Conservation (phyloP, 2,113 vertebrate species). For the Apistogramma diplotaenia region DNA sequence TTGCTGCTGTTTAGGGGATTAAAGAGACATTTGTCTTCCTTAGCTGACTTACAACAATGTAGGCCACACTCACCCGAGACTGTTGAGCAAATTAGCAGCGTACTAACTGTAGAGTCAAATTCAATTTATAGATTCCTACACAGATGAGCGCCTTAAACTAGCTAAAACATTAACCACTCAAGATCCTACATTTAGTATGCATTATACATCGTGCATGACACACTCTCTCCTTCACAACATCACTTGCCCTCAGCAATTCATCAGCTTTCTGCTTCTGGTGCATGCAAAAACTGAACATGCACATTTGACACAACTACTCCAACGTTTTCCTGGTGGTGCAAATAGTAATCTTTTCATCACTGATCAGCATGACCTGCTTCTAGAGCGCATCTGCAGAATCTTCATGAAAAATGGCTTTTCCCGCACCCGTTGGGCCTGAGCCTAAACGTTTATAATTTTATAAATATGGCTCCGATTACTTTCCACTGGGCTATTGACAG, state of each 20-base stretch:
- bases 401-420: not conserved
- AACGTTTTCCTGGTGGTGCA: not conserved
- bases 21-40: constrained; percentile 40
- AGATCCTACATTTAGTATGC: not conserved
- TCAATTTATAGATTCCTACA: not conserved
- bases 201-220: not conserved
- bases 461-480: not conserved
- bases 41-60: not conserved
- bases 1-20: constrained; percentile 21
- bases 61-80: not conserved
- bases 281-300: not conserved
- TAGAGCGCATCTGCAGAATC: not conserved
- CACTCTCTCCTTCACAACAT: not conserved
- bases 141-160: not conserved
- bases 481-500: not conserved
- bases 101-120: not conserved
- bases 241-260: not conserved
- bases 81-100: not conserved
- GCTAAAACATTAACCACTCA: not conserved
- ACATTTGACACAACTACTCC: not conserved
- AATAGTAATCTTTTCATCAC: not conserved
- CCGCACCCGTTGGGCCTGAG: not conserved
- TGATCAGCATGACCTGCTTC: not conserved
- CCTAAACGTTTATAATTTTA: not conserved
- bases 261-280: not conserved